These are phyloP conservation scores for Ditylenchus dipsaci DNA, from an alignment of 1,140 invertebrate species.

Conservation along the genomic window DNA sequence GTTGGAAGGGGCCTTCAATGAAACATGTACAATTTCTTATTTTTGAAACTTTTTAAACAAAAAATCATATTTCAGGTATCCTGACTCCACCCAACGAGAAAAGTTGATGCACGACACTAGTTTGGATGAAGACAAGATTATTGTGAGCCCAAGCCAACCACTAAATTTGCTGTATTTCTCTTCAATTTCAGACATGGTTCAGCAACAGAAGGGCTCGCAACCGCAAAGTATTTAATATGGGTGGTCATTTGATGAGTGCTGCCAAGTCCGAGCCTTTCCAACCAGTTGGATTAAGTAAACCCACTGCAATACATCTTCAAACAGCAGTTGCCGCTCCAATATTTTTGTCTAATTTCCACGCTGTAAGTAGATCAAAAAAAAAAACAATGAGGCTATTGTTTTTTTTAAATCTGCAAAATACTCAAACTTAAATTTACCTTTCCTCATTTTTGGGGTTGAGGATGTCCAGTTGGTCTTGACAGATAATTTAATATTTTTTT, in stretches of 20 bases:
- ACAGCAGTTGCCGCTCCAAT: neutral
- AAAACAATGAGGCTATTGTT: no score
- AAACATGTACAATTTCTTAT: conserved; percentile 4
- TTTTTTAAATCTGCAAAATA: no score
- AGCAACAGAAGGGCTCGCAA: conserved; percentile 23
- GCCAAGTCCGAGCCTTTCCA: neutral
- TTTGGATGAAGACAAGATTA: conserved; percentile 28
- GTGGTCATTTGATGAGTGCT: neutral
- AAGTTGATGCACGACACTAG: conserved; percentile 9
- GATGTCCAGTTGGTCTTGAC: no score
- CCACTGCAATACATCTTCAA: neutral
- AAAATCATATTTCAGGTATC: conserved; percentile 1
- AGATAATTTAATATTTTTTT: no score
- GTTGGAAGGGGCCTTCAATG: conserved; percentile 77
- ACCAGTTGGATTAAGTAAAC: neutral
- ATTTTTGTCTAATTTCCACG: neutral
- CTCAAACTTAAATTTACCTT: no score
- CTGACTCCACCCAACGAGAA: conserved; percentile 9
- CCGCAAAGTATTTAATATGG: conserved; percentile 16
- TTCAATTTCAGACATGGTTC: conserved; percentile 26
- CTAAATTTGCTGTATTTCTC: neutral
- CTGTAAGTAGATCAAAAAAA: neutral
- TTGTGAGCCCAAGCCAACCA: conserved; percentile 2
- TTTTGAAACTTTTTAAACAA: neutral
- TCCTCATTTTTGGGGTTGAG: no score